Conservation (phyloP, 2,797 vertebrate genomes). For the Amphiprion clarkii region DNA sequence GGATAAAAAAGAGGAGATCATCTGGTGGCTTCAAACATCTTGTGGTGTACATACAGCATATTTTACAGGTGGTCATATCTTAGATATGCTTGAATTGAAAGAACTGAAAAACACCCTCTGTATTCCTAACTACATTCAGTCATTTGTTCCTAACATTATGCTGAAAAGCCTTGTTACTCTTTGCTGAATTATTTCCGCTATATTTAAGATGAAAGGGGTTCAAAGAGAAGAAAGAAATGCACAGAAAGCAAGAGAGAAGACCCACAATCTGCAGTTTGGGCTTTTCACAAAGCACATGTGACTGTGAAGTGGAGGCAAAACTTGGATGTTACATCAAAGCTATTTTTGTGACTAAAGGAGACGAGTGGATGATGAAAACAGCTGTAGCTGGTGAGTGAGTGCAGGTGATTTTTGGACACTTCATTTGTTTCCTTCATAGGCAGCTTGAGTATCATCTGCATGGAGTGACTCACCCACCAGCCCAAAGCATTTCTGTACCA, state of each 20-base stretch:
- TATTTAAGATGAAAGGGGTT: constrained; percentile 34
- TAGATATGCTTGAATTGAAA: constrained; percentile 5
- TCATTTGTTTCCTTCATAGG: constrained; percentile 9
- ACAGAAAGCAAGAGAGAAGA: neutral
- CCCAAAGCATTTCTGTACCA: constrained; percentile 65
- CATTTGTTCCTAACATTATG: constrained; percentile 16
- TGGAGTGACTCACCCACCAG: constrained; percentile 27
- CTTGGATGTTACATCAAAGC: constrained; percentile 42
- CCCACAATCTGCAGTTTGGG: constrained; percentile 9
- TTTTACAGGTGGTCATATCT: neutral
- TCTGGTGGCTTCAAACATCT: constrained; percentile 18
- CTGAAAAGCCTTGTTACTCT: constrained; percentile 15
- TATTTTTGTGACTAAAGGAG: constrained; percentile 23
- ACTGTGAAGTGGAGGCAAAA: constrained; percentile 34
- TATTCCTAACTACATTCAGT: neutral
- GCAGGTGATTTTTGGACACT: constrained; percentile 16
- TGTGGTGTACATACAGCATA: neutral
- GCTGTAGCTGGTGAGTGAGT: constrained; percentile 11
- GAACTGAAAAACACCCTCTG: neutral
- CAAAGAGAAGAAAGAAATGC: constrained; percentile 17
- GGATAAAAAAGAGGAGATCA: neutral
- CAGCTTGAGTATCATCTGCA: constrained; percentile 51
- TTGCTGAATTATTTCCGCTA: constrained; percentile 7
- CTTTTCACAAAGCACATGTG: constrained; percentile 34
- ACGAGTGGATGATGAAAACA: neutral